Percentiles rank a stretch among this genome's conserved stretches.
phyloP scores from a whole-genome alignment of 2,797 vertebrate genomes.

The Pseudochirops cupreus region DNA sequence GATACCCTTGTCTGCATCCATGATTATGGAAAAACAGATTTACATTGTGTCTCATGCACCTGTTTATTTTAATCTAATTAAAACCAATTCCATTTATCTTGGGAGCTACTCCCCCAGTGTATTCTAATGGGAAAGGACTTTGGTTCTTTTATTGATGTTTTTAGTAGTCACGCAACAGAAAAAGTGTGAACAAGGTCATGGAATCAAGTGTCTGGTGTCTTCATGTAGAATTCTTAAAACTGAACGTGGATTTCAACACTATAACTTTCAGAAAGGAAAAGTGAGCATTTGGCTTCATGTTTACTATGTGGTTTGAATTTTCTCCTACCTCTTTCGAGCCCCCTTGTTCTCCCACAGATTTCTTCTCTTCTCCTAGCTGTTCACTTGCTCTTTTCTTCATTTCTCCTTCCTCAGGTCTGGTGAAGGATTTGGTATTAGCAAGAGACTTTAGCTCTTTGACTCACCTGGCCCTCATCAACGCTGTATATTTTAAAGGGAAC shows the following conservation, averaged over 20 bases:
- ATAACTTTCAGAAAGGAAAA: not conserved
- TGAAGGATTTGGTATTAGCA: slow-evolving; percentile 93
- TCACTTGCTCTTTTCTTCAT: not conserved
- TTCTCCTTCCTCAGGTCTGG: slow-evolving; percentile 88
- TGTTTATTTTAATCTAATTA: slow-evolving; percentile 25
- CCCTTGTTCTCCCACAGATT: not conserved
- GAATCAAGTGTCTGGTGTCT: not conserved
- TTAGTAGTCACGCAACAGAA: not conserved
- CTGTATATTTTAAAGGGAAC: slow-evolving; percentile 97
- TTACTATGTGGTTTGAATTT: not conserved
- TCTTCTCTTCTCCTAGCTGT: not conserved
- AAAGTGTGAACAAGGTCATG: not conserved
- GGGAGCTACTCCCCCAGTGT: not conserved
- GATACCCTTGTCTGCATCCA: not conserved
- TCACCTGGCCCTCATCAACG: slow-evolving; percentile 94
- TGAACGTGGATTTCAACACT: not conserved
- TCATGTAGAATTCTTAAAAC: not conserved
- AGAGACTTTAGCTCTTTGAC: slow-evolving; percentile 93
- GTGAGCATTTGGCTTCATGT: not conserved
- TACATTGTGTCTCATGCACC: slow-evolving; percentile 25
- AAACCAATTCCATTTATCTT: slow-evolving; percentile 25
- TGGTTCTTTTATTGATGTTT: not conserved
- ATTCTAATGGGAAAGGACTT: not conserved
- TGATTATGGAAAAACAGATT: not conserved
- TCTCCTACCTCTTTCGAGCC: not conserved